Base-by-base conservation (phyloP, 2,888 invertebrate species). In the Melanostoma mellinum region DNA sequence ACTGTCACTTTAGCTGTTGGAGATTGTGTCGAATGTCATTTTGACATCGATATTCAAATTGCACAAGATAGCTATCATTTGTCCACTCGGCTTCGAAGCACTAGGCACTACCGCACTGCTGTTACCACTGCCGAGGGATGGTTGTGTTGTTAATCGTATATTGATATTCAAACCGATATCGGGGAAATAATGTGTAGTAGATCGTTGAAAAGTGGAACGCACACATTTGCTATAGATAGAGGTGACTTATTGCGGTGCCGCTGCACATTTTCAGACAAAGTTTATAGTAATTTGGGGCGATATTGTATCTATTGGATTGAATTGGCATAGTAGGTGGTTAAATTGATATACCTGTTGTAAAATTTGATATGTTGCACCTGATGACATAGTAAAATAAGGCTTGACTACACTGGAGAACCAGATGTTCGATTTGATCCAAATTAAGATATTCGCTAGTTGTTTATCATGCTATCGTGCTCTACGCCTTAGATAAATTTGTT, bases 11-110 rank as follows among this genome's bases (percentile, higher is more conserved):
- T 56, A 78, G 78, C 77, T 82, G 78, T 82, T 84, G 65, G 79
- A 84, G 69, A 79, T 71, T 79, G 84, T 84, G 79, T 84, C 79
- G 84, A 84, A 79, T 84, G 84, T 84, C 84, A 79, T 79, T 84
- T 79, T 84, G 84, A 84, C 84, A 84, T 84, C 84, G 84, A 84
- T 84, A 84, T 79, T 84, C 84, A 84, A 84, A 84, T 79, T 84
- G 84, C 84, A 79, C 79, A 84, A 79, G 79, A 79, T 84, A 84
- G 69, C 78, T 74, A 84, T 84, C 84, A 79, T 84, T 75, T 84
- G 84, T 84, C 74, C 73, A 56, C 48, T 67, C 53, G 67, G 36
- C 48, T 58, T 58, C 56, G 32, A 10, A 33, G 42, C 60, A 63
- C 63, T 63, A 63, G 20, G 20, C 20, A 48, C 63, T 48, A 46